Percentiles rank a stretch among this genome's conserved stretches.
These are phyloP conservation scores for Loripinus fragilis DNA, from an alignment of 2,888 invertebrate species.

Conservation along the genomic window DNA sequence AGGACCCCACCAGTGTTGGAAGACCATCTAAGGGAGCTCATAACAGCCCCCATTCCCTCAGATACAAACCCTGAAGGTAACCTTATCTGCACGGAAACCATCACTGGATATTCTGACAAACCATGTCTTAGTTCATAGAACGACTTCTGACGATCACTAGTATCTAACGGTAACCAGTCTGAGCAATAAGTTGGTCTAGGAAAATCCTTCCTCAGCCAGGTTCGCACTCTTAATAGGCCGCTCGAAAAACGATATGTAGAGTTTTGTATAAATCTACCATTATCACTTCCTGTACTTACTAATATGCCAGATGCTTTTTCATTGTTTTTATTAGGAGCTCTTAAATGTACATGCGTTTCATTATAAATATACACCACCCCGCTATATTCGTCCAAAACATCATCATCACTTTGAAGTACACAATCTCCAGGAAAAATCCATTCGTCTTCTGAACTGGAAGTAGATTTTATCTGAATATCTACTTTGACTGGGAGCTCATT, in stretches of 20 bases:
- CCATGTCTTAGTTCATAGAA: constrained; percentile 10
- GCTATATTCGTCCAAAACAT: constrained; percentile 24
- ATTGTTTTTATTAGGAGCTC: constrained; percentile 33
- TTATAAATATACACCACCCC: constrained; percentile 51
- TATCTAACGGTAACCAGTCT: neutral
- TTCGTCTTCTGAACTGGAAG: constrained; percentile 31
- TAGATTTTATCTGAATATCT: constrained; percentile 41
- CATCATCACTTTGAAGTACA: constrained; percentile 42
- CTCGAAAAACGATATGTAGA: neutral
- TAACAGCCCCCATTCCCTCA: constrained; percentile 2
- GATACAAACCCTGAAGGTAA: neutral
- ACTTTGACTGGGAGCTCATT: constrained; percentile 45
- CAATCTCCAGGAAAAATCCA: constrained; percentile 46
- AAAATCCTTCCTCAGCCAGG: neutral
- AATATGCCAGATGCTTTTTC: constrained; percentile 33
- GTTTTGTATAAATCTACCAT: neutral
- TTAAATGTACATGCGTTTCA: constrained; percentile 32
- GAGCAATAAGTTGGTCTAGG: neutral
- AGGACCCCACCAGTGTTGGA: constrained; percentile 31
- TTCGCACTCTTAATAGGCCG: neutral
- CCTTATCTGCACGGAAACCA: neutral
- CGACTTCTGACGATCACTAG: neutral
- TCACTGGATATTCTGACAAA: neutral
- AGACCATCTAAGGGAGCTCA: neutral
- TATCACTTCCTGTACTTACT: constrained; percentile 28